Conservation (phyloP, 2,888 invertebrate genomes). For the Adelphocoris suturalis region DNA sequence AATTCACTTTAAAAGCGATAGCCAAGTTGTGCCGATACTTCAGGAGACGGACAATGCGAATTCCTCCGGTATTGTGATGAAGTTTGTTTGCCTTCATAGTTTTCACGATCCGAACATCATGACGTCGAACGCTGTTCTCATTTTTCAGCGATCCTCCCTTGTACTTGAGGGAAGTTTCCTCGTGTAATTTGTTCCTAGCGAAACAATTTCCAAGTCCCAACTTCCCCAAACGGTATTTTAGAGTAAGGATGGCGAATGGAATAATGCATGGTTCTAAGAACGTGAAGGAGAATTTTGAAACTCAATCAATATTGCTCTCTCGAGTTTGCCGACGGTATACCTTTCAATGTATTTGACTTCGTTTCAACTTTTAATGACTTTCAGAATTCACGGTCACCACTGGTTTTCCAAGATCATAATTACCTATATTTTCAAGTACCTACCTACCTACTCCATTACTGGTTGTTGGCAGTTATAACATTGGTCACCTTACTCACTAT, state of each 20-base stretch:
- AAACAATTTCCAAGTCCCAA: not conserved
- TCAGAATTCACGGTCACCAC: not conserved
- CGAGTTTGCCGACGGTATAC: not conserved
- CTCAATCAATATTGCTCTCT: not conserved
- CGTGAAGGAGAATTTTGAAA: not conserved
- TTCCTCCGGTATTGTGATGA: not conserved
- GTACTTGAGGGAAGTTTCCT: not conserved
- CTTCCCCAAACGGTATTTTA: not conserved
- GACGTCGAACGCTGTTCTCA: not conserved
- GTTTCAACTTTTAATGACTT: not conserved
- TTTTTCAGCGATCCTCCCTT: not conserved
- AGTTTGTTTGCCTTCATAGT: slow-evolving; percentile 26
- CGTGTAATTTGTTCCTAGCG: not conserved
- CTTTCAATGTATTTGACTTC: not conserved
- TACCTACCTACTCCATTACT: too few relatives aligned
- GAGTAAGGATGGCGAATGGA: not conserved
- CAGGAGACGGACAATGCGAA: not conserved
- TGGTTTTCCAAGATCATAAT: too few relatives aligned
- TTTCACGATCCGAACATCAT: not conserved
- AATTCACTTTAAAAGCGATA: not conserved
- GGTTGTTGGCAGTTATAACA: too few relatives aligned
- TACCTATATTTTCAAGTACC: too few relatives aligned
- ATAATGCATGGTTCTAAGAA: not conserved
- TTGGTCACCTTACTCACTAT: too few relatives aligned
- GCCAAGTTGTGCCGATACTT: not conserved